A percentile compares a stretch with the other conserved stretches of the same genome.
Evolutionary conservation across 2,113 vertebrate species (phyloP).

Genomic region (Pangasianodon hypophthalmus): DNA sequence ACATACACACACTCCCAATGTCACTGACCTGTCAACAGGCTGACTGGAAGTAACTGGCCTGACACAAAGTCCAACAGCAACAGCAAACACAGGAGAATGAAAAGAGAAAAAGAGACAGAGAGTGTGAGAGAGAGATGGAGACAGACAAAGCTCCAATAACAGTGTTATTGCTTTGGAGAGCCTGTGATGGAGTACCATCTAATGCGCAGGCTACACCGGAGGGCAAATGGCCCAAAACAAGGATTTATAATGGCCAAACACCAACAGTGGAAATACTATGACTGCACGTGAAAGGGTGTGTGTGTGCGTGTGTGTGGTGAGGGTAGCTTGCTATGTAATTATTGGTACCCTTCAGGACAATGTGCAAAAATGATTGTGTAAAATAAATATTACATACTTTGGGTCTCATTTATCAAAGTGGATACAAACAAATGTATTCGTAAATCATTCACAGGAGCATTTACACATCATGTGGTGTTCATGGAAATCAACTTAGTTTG

Average conservation of each 20-base stretch:
- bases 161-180: slow-evolving; percentile 48
- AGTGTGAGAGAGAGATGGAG: slow-evolving; percentile 10
- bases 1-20: slow-evolving; percentile 29
- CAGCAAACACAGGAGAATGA: slow-evolving; percentile 38
- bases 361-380: not conserved
- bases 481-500: not conserved
- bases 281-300: not conserved
- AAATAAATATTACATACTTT: not conserved
- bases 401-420: not conserved
- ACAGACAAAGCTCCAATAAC: slow-evolving; percentile 42
- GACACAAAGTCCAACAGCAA: slow-evolving; percentile 49
- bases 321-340: not conserved
- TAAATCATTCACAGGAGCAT: not conserved
- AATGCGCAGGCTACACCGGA: slow-evolving; percentile 20
- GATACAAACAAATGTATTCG: not conserved
- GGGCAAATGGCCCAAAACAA: slow-evolving; percentile 32
- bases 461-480: not conserved
- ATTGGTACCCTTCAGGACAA: not conserved
- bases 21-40: slow-evolving; percentile 48
- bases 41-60: slow-evolving; percentile 44
- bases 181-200: slow-evolving; percentile 42
- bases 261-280: slow-evolving; percentile 4
- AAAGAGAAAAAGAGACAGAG: slow-evolving; percentile 24
- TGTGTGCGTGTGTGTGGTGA: not conserved
- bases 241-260: slow-evolving; percentile 25